A percentile compares a stretch with the other conserved stretches of the same genome.
phyloP scores from a whole-genome alignment of 2,797 vertebrate species.

The Chrosomus eos region DNA sequence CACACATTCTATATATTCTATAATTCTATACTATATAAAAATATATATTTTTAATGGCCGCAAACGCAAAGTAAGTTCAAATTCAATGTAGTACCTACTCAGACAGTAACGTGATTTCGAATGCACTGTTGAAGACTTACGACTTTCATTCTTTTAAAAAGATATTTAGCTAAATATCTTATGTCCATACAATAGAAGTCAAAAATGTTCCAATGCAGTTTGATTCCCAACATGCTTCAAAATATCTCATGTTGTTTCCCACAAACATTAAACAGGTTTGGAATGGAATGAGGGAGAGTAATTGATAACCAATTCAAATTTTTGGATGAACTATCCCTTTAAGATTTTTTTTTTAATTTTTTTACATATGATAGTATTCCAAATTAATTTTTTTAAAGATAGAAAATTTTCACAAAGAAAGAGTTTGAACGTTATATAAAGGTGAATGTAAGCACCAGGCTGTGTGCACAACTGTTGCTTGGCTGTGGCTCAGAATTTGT shows the following conservation, averaged over 20 bases:
- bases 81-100: too few species aligned
- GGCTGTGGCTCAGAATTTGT: conserved; percentile 22
- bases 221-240: not conserved
- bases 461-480: not conserved
- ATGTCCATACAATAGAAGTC: not conserved
- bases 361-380: not conserved
- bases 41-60: too few species aligned
- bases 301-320: too few species aligned
- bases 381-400: not conserved
- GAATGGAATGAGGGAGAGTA: not conserved
- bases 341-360: not conserved
- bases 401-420: not conserved
- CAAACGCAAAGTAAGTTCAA: not conserved
- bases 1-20: too few species aligned
- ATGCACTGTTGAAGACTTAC: too few species aligned
- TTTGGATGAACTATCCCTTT: not conserved
- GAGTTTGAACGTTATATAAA: not conserved
- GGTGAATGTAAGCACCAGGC: not conserved
- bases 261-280: not conserved
- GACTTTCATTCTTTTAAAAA: not conserved
- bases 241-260: not conserved
- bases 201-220: too few species aligned
- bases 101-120: not conserved
- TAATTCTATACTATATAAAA: too few species aligned
- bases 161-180: not conserved